Evolutionary conservation across 2,888 invertebrate genomes (phyloP), one percentile per base, ranked within the genome.

Genomic region (Pherbina coryleti): DNA sequence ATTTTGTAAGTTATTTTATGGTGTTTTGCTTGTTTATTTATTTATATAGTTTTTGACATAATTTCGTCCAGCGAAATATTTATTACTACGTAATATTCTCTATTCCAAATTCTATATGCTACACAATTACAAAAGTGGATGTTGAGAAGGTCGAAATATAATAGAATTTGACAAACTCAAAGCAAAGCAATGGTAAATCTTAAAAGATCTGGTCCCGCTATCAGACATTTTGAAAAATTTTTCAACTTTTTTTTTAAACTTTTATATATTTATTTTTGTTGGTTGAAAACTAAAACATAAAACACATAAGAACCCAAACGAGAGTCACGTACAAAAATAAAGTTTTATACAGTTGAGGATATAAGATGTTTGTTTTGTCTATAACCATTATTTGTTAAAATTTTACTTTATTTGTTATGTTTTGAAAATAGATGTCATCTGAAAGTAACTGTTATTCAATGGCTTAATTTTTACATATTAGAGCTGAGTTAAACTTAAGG

Each of bases 151-250:
- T 67, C 11, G n/a, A 5, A 5, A 19, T 22, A 44, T 17, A 31
- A 31, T 66, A n/a, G n/a, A n/a, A n/a, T 19, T 71, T 62, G 49
- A 34, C 49, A 49, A 62, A 73, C 49, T 55, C 74, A 74, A 75
- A 78, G 70, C 9, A 62, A 82, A 87, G 87, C 89, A 90, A 88
- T 90, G 89, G 88, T 88, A 89, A 89, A 89, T 87, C 89, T 89
- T 90, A 89, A 89, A 89, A 89, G 90, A 89, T 81, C 87, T 90
- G 90, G 90, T 90, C 90, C 90, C 90, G 87, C 86, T 90, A 90
- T 90, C 90, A 90, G 90, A 89, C 89, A 88, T 89, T 89, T 88
- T 88, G 87, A 89, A 90, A 90, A 89, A 88, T 84, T 85, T 86
- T 85, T 86, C 83, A 84, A 84, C 82, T 84, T 84, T 83, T 88